Conservation (phyloP, 2,888 invertebrate species). For the Bugulina stolonifera region DNA sequence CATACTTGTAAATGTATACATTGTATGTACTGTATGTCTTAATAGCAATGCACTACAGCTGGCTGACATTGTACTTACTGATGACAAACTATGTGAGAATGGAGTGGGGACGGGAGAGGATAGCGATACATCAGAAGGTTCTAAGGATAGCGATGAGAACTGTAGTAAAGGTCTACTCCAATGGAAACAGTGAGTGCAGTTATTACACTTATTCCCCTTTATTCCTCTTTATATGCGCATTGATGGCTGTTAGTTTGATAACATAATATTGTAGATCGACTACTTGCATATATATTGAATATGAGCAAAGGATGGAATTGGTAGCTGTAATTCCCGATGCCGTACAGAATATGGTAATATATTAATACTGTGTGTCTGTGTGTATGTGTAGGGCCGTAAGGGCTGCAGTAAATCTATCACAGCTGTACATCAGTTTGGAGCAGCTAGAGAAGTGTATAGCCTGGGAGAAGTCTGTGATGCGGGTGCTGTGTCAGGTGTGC, state of each 20-base stretch:
- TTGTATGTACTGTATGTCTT: neutral
- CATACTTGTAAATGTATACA: too few relatives aligned
- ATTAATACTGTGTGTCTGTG: too few relatives aligned
- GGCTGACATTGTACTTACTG: neutral
- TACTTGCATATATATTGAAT: too few relatives aligned
- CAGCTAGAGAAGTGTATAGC: constrained; percentile 84
- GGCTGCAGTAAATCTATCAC: constrained; percentile 78
- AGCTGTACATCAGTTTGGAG: constrained; percentile 81
- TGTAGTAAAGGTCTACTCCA: constrained; percentile 15
- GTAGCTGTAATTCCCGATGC: too few relatives aligned
- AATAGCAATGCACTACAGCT: neutral
- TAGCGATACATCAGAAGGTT: neutral
- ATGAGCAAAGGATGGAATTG: too few relatives aligned
- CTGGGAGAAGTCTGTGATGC: constrained; percentile 99
- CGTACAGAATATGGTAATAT: too few relatives aligned
- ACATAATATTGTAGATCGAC: too few relatives aligned
- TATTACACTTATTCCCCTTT: too few relatives aligned
- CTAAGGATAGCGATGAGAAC: constrained; percentile 16
- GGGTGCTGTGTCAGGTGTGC: constrained; percentile 97
- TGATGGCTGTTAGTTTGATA: too few relatives aligned
- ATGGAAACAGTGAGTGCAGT: constrained; percentile 5
- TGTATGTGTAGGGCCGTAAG: constrained; percentile 61
- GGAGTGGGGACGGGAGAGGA: neutral
- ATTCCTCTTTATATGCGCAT: too few relatives aligned
- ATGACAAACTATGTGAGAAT: neutral